phyloP scores from a whole-genome alignment of 92 coral and sea anemone genomes.

The Micromussa lordhowensis region DNA sequence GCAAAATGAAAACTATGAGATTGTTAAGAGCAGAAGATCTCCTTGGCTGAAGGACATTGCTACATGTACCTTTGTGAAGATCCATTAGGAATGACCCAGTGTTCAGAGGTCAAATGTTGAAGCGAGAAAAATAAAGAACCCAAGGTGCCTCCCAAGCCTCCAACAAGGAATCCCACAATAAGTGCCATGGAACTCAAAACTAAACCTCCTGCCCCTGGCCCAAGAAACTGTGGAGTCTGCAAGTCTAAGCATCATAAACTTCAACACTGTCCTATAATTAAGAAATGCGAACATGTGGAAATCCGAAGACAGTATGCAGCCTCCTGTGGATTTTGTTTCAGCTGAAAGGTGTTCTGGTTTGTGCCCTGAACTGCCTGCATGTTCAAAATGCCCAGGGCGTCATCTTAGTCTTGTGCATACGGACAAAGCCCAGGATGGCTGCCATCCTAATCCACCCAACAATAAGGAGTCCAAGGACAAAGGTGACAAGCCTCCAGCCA shows the following conservation, averaged over 20 bases:
- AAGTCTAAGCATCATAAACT: conserved; percentile 39
- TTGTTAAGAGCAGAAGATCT: no score
- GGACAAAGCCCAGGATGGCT: conserved; percentile 11
- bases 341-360: conserved; percentile 45
- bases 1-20: no score
- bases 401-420: conserved; percentile 62
- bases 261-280: conserved; percentile 50
- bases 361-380: conserved; percentile 69
- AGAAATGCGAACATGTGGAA: conserved; percentile 43
- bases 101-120: no score
- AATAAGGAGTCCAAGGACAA: conserved; percentile 18
- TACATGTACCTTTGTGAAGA: conserved; percentile 61
- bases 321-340: conserved; percentile 18
- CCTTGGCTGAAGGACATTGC: no score
- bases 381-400: conserved; percentile 51
- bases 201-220: conserved; percentile 10
- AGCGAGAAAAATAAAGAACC: conserved; percentile 48
- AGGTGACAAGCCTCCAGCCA: conserved; percentile 3
- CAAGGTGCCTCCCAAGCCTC: conserved; percentile 41
- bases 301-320: conserved; percentile 60
- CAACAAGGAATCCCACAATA: conserved; percentile 40
- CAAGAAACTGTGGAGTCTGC: conserved; percentile 27
- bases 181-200: conserved; percentile 19
- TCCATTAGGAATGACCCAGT: conserved; percentile 53
- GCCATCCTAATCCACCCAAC: conserved; percentile 8